Percentiles rank a stretch among this genome's conserved stretches.
Evolutionary conservation across 2,888 invertebrate species (phyloP).

Genomic region (Drosophila recens): DNA sequence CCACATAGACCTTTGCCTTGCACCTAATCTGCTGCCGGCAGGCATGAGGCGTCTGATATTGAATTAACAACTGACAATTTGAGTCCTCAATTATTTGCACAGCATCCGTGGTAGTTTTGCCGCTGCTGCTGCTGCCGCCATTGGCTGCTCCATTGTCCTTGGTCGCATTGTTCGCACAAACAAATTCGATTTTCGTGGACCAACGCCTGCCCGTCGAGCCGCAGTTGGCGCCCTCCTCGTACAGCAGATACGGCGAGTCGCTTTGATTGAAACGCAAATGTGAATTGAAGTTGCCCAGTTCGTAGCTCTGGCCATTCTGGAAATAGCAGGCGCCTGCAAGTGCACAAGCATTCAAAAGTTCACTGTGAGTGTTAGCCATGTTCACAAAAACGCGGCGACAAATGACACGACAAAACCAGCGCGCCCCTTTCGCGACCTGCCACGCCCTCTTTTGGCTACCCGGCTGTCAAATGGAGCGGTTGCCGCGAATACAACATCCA

Average conservation of each 20-base stretch:
- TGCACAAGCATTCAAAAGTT: conserved; percentile 32
- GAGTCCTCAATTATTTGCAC: conserved; percentile 85
- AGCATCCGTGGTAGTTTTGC: conserved; percentile 39
- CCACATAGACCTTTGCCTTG: conserved; percentile 76
- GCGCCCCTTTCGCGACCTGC: too few relatives aligned
- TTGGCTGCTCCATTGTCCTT: conserved; percentile 61
- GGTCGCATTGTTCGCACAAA: conserved; percentile 81
- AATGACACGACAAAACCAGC: conserved; percentile 5
- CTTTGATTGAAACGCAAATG: conserved; percentile 83
- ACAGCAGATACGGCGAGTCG: conserved; percentile 84
- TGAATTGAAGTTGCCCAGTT: conserved; percentile 81
- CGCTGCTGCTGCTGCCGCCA: background rate
- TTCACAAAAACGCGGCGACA: conserved; percentile 23
- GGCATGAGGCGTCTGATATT: conserved; percentile 84
- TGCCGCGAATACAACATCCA: conserved; percentile 27
- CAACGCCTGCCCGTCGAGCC: conserved; percentile 65
- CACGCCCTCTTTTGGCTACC: background rate
- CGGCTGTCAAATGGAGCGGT: conserved; percentile 24
- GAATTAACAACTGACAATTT: conserved; percentile 84
- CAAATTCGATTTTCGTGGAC: conserved; percentile 85
- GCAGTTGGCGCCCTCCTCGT: conserved; percentile 81
- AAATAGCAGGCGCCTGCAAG: conserved; percentile 82
- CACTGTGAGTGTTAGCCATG: conserved; percentile 3
- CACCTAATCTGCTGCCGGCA: conserved; percentile 84
- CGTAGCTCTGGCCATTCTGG: conserved; percentile 74